Base-by-base conservation (phyloP, 2,888 invertebrate species). In the Pandemis heparana region DNA sequence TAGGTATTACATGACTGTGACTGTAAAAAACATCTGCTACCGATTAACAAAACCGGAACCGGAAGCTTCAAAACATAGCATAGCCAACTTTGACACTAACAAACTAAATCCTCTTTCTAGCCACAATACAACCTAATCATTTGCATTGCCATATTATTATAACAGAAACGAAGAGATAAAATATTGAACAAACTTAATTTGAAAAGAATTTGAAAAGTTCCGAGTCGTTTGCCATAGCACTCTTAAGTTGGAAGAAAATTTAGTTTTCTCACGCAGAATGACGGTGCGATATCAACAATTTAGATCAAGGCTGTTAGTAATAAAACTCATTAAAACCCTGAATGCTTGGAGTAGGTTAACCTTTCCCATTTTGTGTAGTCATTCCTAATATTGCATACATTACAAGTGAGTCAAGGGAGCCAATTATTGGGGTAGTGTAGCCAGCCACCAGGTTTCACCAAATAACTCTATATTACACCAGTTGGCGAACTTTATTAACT, bases 311-410 rank as follows among this genome's bases (percentile, higher is more conserved):
- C 72, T 66, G 39, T 53, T 70, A 69, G 60, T 75, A 77, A 78
- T 78, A 76, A 70, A 79, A 71, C 74, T 75, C 78, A 79, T 80
- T 79, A 79, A 76, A 73, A 69, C 70, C 51, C 48, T 79, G 76
- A 79, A 80, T 77, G 75, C 76, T 74, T 73, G 75, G 77, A 62
- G 70, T 75, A 69, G 60, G 70, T 75, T 76, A 77, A 77, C 77
- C 76, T 78, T 79, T 79, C 71, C 79, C 74, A 68, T 79, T 77
- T 77, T 78, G 59, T 59, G 74, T 72, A 77, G 69, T 74, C 73
- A 74, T 65, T 60, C 64, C 60, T 16, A 38, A 56, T 67, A 56
- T 68, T 68, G 56, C 41, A 64, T 12, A 38, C 43, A 16, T 38
- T 65, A 48, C 41, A 18, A 2, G 61, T 53, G 60, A 48, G 38